Evolutionary conservation across 2,113 vertebrate genomes (phyloP).

Genomic region (Alectura lathami): DNA sequence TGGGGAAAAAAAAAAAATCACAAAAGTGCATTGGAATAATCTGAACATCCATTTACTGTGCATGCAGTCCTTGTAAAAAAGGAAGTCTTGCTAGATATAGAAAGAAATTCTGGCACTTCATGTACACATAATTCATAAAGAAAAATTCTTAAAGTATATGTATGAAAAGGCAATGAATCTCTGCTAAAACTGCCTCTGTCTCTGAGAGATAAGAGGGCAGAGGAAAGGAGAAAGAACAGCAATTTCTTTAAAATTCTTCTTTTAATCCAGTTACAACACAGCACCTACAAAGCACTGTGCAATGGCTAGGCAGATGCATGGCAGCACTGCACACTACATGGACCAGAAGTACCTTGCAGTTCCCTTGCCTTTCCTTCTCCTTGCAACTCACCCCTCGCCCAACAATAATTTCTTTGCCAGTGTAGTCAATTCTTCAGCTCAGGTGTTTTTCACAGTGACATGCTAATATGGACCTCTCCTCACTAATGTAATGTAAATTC

Average conservation of each 20-base stretch:
- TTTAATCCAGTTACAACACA: background rate
- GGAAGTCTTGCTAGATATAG: background rate
- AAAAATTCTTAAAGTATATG: conserved; percentile 5
- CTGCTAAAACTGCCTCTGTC: conserved; percentile 18
- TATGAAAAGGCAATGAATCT: conserved; percentile 30
- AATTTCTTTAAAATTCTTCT: conserved; percentile 30
- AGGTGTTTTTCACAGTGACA: background rate
- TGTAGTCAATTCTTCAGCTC: background rate
- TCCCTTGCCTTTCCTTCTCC: background rate
- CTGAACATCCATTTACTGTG: background rate
- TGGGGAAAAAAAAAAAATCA: background rate
- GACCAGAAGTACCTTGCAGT: background rate
- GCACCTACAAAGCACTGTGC: background rate
- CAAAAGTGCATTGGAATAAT: background rate
- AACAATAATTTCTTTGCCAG: background rate
- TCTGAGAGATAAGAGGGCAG: conserved; percentile 25
- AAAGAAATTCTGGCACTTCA: background rate
- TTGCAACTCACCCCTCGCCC: background rate
- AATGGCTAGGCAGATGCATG: background rate
- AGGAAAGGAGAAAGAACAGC: conserved; percentile 5
- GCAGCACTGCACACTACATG: background rate
- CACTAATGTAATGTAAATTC: background rate
- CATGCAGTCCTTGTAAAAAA: background rate
- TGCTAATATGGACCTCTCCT: background rate
- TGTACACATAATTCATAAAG: background rate